Base-by-base conservation (phyloP, 2,797 vertebrate genomes). In the Hephaestus fuliginosus region DNA sequence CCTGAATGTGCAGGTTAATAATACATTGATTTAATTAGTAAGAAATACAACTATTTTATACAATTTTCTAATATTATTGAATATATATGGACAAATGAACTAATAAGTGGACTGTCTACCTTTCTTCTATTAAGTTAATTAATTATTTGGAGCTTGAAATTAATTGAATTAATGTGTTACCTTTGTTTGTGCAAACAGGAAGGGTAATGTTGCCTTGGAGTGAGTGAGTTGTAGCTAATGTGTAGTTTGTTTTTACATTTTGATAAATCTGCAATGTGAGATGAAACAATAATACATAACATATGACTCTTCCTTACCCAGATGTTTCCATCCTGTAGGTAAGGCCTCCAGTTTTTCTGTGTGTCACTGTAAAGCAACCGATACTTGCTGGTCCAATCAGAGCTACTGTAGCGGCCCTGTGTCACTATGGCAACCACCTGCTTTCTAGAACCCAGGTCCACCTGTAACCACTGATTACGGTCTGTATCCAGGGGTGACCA, bases 381-480 rank as follows among this genome's bases (percentile, higher is more conserved):
- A 80, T 98, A 99, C 11, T 96, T 97, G 9, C 95, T 97, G n/a
- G 96, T 96, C 98, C 98, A 99, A 41, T 99, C 98, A 0, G 97
- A 96, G 77, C 97, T 99, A 85, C 97, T 96, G 74, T 99, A 98
- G 74, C 98, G 96, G 76, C 98, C 98, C 90, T 99, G 98, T 2
- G 98, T 99, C 0, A 96, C 97, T 64, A 99, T 77, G 75, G 96
- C 96, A 43, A 96, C 96, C 74, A 99, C 95, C 87, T 98, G 97
- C 82, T 96, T 99, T 88, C 97, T 95, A 20, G 80, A 95, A 28
- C 96, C 96, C 88, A 99, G 96, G 91, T 99, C 97, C 70, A 99
- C 96, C 90, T 99, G 97, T 60, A 99, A 93, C 98, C 98, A 99
- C 2, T 96, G 97, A 81, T 97, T 97, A 78, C 93, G 96, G 76